Evolutionary conservation across 2,113 vertebrate genomes (phyloP).

Genomic region (Podilymbus podiceps): DNA sequence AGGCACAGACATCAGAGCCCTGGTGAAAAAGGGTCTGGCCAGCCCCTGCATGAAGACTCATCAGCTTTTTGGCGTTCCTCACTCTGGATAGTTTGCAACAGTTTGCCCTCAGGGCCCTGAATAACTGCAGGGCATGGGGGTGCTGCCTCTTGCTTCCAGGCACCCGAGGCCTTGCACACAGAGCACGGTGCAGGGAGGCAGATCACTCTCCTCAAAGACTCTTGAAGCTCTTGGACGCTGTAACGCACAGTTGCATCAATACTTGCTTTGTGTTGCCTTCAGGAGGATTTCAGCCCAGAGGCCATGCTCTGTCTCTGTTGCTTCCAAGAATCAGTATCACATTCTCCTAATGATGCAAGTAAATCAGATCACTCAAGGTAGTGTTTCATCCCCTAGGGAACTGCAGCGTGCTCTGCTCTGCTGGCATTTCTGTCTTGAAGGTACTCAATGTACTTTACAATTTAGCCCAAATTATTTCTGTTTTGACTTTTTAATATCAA

Average conservation of each 20-base stretch:
- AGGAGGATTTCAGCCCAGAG: not conserved
- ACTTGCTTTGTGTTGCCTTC: not conserved
- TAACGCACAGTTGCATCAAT: not conserved
- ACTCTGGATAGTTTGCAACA: fast-evolving
- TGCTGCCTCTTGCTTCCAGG: not conserved
- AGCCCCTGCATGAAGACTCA: not conserved
- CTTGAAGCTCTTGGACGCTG: not conserved
- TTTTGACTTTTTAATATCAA: not conserved
- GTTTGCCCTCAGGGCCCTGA: not conserved
- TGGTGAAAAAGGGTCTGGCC: not conserved
- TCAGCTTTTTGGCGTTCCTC: not conserved
- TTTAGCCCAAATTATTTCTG: not conserved
- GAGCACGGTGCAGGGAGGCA: fast-evolving
- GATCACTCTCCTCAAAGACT: not conserved
- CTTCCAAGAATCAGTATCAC: not conserved
- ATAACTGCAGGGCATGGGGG: fast-evolving
- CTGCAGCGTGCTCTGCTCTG: not conserved
- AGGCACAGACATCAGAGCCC: fast-evolving
- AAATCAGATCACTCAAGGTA: not conserved
- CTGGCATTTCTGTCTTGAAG: not conserved
- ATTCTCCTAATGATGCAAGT: not conserved
- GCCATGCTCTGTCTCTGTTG: not conserved
- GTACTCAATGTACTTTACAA: not conserved
- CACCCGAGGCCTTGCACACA: not conserved
- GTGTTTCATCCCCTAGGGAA: not conserved